phyloP scores from a whole-genome alignment of 2,888 invertebrate species.

The Trissoscelio sp. region DNA sequence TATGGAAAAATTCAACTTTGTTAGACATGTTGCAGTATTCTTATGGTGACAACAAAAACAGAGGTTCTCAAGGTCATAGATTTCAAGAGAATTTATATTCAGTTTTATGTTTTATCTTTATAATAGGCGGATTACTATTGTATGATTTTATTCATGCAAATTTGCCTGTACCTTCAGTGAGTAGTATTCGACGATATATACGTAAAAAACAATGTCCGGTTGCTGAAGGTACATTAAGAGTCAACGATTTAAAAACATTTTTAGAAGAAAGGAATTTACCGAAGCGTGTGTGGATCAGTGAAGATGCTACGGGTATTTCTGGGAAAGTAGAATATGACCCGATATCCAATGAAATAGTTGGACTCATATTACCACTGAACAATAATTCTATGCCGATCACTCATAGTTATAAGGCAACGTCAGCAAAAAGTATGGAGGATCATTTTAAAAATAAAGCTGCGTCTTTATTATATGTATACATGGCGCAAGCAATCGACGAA shows the following conservation, averaged over 20 bases:
- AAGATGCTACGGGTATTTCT: conserved; percentile 71
- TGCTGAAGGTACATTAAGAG: background rate
- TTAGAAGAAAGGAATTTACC: background rate
- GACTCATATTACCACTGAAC: conserved; percentile 70
- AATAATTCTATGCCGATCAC: conserved; percentile 66
- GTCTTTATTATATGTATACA: conserved; percentile 1
- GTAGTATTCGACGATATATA: background rate
- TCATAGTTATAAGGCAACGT: conserved; percentile 62
- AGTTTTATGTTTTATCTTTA: no score
- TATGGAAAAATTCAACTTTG: no score
- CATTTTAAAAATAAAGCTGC: conserved; percentile 58
- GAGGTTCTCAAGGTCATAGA: no score
- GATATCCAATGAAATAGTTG: conserved; percentile 68
- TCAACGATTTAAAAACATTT: background rate
- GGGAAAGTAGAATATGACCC: conserved; percentile 65
- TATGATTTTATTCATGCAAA: background rate
- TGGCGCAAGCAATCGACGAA: conserved; percentile 4
- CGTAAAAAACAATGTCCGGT: background rate
- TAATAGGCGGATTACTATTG: background rate
- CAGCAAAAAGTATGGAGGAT: conserved; percentile 62
- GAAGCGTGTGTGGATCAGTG: conserved; percentile 2
- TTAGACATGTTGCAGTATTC: no score
- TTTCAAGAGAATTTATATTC: no score
- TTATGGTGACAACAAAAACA: no score
- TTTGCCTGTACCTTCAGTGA: background rate